A percentile compares a stretch with the other conserved stretches of the same genome.
Conservation (phyloP, 2,888 invertebrate species). For the Lasioglossum leucozonium region DNA sequence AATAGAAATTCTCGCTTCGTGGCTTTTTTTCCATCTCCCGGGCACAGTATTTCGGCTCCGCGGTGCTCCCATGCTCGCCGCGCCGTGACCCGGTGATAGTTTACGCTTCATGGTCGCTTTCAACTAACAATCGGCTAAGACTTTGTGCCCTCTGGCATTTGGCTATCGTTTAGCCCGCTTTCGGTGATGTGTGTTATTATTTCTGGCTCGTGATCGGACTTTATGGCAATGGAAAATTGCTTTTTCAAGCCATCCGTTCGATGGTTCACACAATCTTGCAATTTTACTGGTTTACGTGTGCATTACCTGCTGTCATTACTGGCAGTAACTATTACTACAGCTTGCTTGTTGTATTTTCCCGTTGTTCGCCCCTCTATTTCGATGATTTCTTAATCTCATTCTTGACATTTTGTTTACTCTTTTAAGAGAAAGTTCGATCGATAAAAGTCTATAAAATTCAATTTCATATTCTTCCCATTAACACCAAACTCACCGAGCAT, state of each 20-base stretch:
- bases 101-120: constrained; percentile 6
- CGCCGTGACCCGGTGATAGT: constrained; percentile 9
- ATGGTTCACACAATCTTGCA: background rate
- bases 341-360: background rate
- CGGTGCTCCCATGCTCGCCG: background rate
- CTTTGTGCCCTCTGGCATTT: background rate
- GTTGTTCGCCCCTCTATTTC: background rate
- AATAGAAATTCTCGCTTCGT: constrained; percentile 31
- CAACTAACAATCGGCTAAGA: background rate
- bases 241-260: background rate
- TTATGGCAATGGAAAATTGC: background rate
- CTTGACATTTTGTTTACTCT: background rate
- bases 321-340: background rate
- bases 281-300: background rate
- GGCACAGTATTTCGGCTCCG: background rate
- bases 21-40: constrained; percentile 2
- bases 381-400: background rate
- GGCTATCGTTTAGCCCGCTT: background rate
- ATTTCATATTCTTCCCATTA: too few relatives aligned
- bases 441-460: background rate
- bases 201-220: background rate
- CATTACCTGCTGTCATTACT: background rate
- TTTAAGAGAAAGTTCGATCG: background rate
- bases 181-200: background rate
- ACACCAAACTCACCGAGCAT: too few relatives aligned